These are phyloP conservation scores for Dreissena polymorpha DNA, from an alignment of 1,140 invertebrate species.

Conservation along the genomic window DNA sequence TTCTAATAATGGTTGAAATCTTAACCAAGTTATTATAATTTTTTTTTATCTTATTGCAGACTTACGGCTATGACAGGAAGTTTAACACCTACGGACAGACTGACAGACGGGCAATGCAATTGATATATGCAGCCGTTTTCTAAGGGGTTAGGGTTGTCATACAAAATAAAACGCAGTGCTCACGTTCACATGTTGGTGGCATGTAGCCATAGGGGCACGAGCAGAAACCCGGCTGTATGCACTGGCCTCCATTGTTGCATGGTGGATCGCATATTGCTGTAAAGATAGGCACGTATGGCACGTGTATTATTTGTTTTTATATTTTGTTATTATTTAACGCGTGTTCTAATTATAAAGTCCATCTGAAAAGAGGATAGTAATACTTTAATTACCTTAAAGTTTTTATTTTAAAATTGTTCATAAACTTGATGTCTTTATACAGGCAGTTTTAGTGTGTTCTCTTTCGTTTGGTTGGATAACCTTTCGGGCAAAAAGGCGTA, in stretches of 20 bases:
- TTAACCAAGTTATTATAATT: too few relatives aligned
- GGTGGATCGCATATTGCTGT: slow-evolving; percentile 65
- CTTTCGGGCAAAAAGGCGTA: too few relatives aligned
- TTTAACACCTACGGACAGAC: neutral
- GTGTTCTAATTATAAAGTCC: too few relatives aligned
- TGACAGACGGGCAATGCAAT: neutral
- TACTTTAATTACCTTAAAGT: too few relatives aligned
- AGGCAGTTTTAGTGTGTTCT: too few relatives aligned
- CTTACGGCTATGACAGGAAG: neutral
- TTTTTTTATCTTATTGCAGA: neutral
- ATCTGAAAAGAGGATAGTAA: too few relatives aligned
- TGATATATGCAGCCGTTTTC: neutral
- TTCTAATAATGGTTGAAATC: too few relatives aligned
- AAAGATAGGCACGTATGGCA: slow-evolving; percentile 1
- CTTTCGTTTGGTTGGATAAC: too few relatives aligned
- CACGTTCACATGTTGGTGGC: slow-evolving; percentile 58
- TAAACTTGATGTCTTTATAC: too few relatives aligned
- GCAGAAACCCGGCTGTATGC: slow-evolving; percentile 59
- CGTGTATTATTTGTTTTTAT: too few relatives aligned
- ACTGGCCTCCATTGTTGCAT: slow-evolving; percentile 66
- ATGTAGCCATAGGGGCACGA: slow-evolving; percentile 59
- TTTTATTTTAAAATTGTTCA: too few relatives aligned
- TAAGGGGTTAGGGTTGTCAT: neutral
- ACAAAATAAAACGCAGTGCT: slow-evolving; percentile 9
- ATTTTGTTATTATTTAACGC: too few relatives aligned